These are phyloP conservation scores for Phallusia fumigata DNA, from an alignment of 23 tunicate genomes.

Conservation along the genomic window DNA sequence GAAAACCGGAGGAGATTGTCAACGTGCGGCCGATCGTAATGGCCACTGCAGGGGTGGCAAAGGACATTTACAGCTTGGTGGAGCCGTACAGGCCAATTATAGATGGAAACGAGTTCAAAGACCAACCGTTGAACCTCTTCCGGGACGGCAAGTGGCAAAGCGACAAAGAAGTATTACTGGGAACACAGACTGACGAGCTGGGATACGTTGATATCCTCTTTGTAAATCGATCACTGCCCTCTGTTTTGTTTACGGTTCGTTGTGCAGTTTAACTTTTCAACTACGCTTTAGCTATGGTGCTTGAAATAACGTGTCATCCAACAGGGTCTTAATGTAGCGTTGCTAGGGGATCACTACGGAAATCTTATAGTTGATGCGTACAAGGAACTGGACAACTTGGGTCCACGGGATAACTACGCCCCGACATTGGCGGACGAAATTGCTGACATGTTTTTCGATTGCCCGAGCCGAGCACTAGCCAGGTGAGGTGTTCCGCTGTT, in stretches of 20 bases:
- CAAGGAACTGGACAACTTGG: neutral
- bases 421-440: neutral
- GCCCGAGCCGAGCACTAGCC: neutral
- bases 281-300: no score
- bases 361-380: neutral
- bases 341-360: neutral
- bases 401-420: neutral
- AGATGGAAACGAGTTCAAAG: constrained; percentile 47
- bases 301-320: no score
- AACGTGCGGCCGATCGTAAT: constrained; percentile 10
- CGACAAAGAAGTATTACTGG: constrained; percentile 41
- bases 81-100: constrained; percentile 51
- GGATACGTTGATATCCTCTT: neutral
- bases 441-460: neutral
- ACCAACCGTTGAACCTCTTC: constrained; percentile 41
- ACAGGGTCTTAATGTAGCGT: neutral
- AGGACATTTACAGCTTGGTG: constrained; percentile 12
- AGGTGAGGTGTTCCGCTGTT: neutral
- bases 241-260: neutral
- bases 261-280: no score
- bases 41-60: neutral
- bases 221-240: neutral
- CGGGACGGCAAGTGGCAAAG: constrained; percentile 52
- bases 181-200: constrained; percentile 37
- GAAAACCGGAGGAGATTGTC: neutral